These are phyloP conservation scores for Coendou prehensilis DNA, from an alignment of 2,797 vertebrate species.

Conservation along the genomic window DNA sequence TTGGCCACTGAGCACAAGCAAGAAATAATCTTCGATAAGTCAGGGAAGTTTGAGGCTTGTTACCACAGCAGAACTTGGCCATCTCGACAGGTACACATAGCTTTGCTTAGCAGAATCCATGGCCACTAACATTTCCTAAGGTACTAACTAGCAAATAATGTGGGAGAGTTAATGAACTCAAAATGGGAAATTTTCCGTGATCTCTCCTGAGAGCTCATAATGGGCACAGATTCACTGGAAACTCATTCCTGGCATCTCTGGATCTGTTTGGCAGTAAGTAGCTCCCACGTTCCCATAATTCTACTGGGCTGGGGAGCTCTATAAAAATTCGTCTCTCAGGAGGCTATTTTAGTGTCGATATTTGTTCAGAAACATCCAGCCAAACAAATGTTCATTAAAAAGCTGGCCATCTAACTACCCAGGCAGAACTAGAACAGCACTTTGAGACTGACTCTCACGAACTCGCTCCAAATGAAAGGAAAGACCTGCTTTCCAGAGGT, in stretches of 20 bases:
- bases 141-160: constrained; percentile 21
- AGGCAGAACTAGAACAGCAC: constrained; percentile 56
- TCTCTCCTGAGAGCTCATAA: constrained; percentile 62
- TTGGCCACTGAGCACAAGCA: neutral
- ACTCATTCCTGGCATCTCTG: constrained; percentile 50
- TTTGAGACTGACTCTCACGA: constrained; percentile 46
- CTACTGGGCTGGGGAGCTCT: constrained; percentile 57
- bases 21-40: constrained; percentile 43
- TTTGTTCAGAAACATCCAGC: constrained; percentile 76
- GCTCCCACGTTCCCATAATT: constrained; percentile 72
- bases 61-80: constrained; percentile 30
- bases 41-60: neutral
- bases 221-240: constrained; percentile 30
- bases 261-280: constrained; percentile 48
- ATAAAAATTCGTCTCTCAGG: constrained; percentile 74
- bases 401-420: constrained; percentile 61
- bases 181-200: constrained; percentile 41
- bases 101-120: constrained; percentile 51
- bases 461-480: constrained; percentile 59
- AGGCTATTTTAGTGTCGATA: constrained; percentile 72
- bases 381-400: constrained; percentile 74
- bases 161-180: constrained; percentile 33
- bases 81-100: neutral
- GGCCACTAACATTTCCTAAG: constrained; percentile 50
- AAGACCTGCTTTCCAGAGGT: constrained; percentile 55